phyloP scores from a whole-genome alignment of 1,140 invertebrate species.

The Theocolax elegans region DNA sequence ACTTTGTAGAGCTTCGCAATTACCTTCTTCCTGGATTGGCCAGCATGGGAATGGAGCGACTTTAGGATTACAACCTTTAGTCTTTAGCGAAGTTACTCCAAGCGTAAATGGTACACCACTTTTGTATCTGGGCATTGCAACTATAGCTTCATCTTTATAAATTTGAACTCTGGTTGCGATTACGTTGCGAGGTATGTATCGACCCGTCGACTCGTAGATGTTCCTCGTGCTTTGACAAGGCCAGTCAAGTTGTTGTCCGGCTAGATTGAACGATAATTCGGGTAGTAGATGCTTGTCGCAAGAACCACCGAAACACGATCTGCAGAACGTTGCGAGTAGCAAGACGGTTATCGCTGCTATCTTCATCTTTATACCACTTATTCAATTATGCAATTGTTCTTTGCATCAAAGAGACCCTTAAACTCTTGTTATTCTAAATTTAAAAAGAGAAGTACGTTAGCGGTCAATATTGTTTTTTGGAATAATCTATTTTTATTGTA shows the following conservation, averaged over 20 bases:
- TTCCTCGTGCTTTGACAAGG: conserved; percentile 71
- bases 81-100: conserved; percentile 68
- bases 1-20: conserved; percentile 72
- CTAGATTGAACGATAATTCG: conserved; percentile 55
- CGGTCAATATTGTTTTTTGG: too few species aligned
- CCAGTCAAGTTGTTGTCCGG: conserved; percentile 69
- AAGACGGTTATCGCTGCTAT: conserved; percentile 34
- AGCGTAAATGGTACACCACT: conserved; percentile 73
- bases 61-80: conserved; percentile 56
- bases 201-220: conserved; percentile 70
- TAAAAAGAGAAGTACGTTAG: too few species aligned
- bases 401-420: background rate
- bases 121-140: conserved; percentile 71
- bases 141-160: conserved; percentile 68
- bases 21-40: conserved; percentile 73
- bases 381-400: too few species aligned
- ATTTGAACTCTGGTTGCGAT: conserved; percentile 73
- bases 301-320: background rate
- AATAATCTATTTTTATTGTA: too few species aligned
- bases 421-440: too few species aligned
- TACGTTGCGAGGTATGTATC: conserved; percentile 71
- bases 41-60: conserved; percentile 73
- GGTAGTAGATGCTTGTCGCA: conserved; percentile 21
- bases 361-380: too few species aligned
- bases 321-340: conserved; percentile 25